Evolutionary conservation across 2,888 invertebrate species (phyloP), one percentile per base, ranked within the genome.

Genomic region (Chironomus tentans): DNA sequence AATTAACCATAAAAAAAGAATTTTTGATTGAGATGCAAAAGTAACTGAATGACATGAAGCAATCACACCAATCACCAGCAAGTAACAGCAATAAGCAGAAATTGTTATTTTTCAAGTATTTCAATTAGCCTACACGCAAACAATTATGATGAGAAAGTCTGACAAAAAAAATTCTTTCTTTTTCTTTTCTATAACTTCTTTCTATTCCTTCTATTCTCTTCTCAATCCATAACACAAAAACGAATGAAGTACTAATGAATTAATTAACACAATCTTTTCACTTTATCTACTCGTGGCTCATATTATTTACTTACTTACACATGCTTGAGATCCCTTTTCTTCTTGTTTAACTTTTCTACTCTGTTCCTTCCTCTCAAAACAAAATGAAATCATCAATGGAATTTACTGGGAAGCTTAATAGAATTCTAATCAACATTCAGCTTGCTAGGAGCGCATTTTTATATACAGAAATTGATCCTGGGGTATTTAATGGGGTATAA

Each of bases 291-390:
- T 65, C 56, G 18, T 56, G n/a, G 18, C 18, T 56, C 15, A 50
- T 50, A 15, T n/a, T 50, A 15, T 38, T 38, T 50, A 50, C 15
- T 38, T 50, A 50, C 15, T 56, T 18, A 56, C 56, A 56, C 18
- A 56, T 56, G 56, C 38, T 38, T 38, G 38, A 38, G 10, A 38
- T 38, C 38, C n/a, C 38, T 56, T 56, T 50, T 50, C 50, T 50
- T 50, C 5, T 50, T 56, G 6, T 78, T 76, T 62, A 72, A 77
- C 75, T 77, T 50, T 71, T 70, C 72, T 71, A 76, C 69, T 69
- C 72, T 61, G 68, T 46, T 77, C 62, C 46, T 73, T 76, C 62
- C 74, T 24, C 61, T 68, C 48, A 73, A 77, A 77, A 74, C 76
- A 65, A 71, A 21, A 28, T 28, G 5, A 28, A 28, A 28, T 5